Base-by-base conservation (phyloP, 1,140 invertebrate species). In the Euglossa dilemma region DNA sequence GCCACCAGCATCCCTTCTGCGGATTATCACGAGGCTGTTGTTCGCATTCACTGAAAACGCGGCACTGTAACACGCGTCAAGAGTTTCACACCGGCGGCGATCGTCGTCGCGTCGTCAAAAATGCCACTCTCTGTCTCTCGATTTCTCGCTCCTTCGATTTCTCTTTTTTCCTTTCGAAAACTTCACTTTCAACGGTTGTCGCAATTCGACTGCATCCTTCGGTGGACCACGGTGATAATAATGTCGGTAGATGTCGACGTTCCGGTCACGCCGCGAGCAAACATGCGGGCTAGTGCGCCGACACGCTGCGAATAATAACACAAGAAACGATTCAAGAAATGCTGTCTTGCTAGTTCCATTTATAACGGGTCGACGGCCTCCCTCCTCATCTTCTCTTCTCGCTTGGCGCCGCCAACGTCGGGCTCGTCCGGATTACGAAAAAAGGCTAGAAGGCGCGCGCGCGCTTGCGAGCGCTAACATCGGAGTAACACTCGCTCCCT, bases 311-410 rank as follows among this genome's bases (percentile, higher is more conserved):
- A 88, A 89, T 88, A 88, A 89, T 85, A 89, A 88, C 87, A 88
- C 59, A 86, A 89, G 80, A 82, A 86, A 88, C 76, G 87, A 86
- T 89, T 89, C 85, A 81, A 86, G 81, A 86, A 88, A 89, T 89
- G 80, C 80, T 61, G 84, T 79, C 87, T 86, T 75, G 82, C 87
- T 83, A 81, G 83, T 88, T 88, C 87, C 86, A 88, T 88, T 87
- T 88, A 85, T 88, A 88, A 88, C 87, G 86, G 87, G 87, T 88
- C 87, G 87, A 88, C 86, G 87, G 87, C 87, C 87, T 88, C 80
- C 86, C 87, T 80, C 79, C 86, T 84, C 87, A 80, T 88, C 87
- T 85, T 87, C 86, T 82, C 86, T 88, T 87, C 86, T 88, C 84
- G 87, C 87, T 88, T 87, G 87, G 87, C 87, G 87, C 87, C 87